These are phyloP conservation scores for Idaea biselata DNA, from an alignment of 2,888 invertebrate species.

Conservation along the genomic window DNA sequence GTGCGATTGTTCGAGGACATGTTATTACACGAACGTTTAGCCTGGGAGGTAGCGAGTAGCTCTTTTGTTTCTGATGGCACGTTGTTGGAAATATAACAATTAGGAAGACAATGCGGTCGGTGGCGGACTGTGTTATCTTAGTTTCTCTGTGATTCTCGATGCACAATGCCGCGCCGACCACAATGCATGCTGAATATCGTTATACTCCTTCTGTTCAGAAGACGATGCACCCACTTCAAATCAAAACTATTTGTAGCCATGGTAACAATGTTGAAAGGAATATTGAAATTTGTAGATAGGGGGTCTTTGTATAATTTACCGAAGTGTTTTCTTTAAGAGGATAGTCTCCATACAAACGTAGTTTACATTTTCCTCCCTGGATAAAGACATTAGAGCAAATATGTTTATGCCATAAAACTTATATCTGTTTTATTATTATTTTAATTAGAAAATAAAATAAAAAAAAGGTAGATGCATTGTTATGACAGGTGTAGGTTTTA, in stretches of 20 bases:
- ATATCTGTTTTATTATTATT: no score
- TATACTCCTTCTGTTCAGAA: slow-evolving; percentile 63
- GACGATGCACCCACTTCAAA: slow-evolving; percentile 69
- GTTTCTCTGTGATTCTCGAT: slow-evolving; percentile 57
- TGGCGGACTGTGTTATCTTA: slow-evolving; percentile 60
- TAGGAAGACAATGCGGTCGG: slow-evolving; percentile 66
- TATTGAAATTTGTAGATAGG: neutral
- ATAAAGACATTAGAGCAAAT: no score
- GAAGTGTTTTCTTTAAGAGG: no score
- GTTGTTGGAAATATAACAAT: slow-evolving; percentile 75
- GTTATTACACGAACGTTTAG: slow-evolving; percentile 75
- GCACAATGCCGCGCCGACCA: slow-evolving; percentile 55
- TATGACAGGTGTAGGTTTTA: no score
- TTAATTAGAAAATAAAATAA: no score
- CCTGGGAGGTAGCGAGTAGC: slow-evolving; percentile 61
- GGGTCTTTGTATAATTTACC: slow-evolving; percentile 39
- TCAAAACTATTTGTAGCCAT: slow-evolving; percentile 36
- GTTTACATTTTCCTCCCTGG: no score
- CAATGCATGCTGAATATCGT: slow-evolving; percentile 76
- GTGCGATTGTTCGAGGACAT: slow-evolving; percentile 74
- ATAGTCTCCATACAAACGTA: no score
- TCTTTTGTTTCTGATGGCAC: slow-evolving; percentile 70
- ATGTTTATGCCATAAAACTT: no score
- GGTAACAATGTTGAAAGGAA: neutral
- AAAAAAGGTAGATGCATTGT: no score